These are phyloP conservation scores for Luscinia luscinia DNA, from an alignment of 2,797 vertebrate species.

Conservation along the genomic window DNA sequence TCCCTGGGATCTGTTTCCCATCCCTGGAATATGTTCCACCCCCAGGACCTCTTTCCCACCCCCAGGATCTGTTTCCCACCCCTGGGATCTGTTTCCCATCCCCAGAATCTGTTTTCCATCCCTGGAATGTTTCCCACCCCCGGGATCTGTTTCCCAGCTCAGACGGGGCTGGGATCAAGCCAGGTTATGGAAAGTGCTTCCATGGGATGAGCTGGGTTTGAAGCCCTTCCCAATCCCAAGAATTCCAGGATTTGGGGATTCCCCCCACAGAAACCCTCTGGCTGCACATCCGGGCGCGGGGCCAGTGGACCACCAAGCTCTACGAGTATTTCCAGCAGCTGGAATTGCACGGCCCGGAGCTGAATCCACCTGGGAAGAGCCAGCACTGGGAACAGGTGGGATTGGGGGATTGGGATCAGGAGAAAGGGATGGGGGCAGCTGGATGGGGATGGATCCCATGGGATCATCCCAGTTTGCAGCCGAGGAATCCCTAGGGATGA, in stretches of 20 bases:
- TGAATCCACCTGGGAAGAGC: neutral
- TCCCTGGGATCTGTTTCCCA: neutral
- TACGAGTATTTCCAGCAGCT: constrained; percentile 83
- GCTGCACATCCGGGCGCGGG: constrained; percentile 88
- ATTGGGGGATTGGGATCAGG: accelerated
- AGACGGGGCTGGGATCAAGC: neutral
- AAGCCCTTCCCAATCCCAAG: accelerated
- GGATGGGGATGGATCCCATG: accelerated
- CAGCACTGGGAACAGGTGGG: constrained; percentile 71
- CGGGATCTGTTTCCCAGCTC: accelerated
- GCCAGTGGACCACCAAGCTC: constrained; percentile 90
- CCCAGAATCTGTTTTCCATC: too few relatives aligned
- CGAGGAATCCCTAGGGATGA: accelerated
- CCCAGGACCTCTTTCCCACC: neutral
- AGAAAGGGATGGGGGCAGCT: neutral
- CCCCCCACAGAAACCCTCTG: constrained; percentile 82
- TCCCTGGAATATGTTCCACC: neutral
- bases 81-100: neutral
- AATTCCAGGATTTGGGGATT: neutral
- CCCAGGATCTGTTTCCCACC: accelerated
- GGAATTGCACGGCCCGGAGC: neutral
- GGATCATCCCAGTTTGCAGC: neutral
- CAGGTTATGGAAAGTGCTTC: accelerated
- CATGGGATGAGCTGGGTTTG: neutral
- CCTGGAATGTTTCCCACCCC: neutral